Percentiles rank a stretch among this genome's conserved stretches.
These are phyloP conservation scores for Lasiurus cinereus DNA, from an alignment of 2,113 vertebrate species.

Conservation along the genomic window DNA sequence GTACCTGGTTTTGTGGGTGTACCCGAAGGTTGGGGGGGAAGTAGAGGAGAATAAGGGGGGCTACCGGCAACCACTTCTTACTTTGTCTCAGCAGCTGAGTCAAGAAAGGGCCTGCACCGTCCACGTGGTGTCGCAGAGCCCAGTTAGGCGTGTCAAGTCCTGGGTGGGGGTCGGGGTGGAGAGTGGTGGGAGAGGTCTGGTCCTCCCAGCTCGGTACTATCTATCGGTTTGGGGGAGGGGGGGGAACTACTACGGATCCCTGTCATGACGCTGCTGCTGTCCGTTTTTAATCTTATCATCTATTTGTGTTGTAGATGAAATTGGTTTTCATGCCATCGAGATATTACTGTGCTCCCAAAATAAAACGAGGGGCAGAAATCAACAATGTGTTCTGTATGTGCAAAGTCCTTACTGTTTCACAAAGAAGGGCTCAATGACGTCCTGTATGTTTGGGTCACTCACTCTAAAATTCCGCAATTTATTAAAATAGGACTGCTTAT, in stretches of 20 bases:
- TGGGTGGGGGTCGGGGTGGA: neutral
- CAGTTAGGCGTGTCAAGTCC: neutral
- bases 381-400: neutral
- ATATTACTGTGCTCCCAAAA: neutral
- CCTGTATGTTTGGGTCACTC: neutral
- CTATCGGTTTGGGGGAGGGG: too few species aligned
- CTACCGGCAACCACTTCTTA: neutral
- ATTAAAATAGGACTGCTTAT: neutral
- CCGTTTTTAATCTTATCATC: neutral
- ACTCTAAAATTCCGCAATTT: neutral
- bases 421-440: neutral
- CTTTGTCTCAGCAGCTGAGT: neutral
- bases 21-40: neutral
- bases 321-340: neutral
- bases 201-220: neutral
- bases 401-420: neutral
- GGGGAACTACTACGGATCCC: too few species aligned
- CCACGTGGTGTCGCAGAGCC: neutral
- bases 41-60: neutral
- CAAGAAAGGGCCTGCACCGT: neutral
- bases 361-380: neutral
- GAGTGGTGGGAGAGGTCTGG: neutral
- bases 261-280: too few species aligned
- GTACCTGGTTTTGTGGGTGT: neutral
- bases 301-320: constrained; percentile 25